phyloP scores from a whole-genome alignment of 2,888 invertebrate genomes.

The Cistogaster globosa region DNA sequence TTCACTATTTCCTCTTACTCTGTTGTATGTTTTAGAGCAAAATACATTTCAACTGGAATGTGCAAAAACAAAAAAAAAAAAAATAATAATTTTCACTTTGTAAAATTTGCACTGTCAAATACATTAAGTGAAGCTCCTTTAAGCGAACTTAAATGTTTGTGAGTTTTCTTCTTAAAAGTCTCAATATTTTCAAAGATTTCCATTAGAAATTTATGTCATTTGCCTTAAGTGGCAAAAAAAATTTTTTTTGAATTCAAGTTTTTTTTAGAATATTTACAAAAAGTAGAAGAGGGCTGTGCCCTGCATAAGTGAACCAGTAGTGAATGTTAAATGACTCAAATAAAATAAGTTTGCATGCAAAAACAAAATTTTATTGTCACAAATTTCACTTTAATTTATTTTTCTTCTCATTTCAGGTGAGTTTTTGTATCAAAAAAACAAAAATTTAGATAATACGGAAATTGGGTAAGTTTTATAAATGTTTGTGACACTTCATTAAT shows the following conservation, averaged over 20 bases:
- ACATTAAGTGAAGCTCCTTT: background rate
- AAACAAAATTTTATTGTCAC: background rate
- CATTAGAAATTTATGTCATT: background rate
- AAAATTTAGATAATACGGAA: background rate
- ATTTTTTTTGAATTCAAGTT: too few species aligned
- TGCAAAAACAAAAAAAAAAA: conserved; percentile 4
- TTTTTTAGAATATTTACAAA: too few species aligned
- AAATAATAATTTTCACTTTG: background rate
- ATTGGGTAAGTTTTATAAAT: background rate
- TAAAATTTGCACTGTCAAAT: background rate
- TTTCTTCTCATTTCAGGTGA: conserved; percentile 31
- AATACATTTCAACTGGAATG: background rate
- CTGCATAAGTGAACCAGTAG: too few species aligned
- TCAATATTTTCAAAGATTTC: background rate
- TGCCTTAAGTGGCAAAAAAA: background rate
- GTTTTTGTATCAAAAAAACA: background rate
- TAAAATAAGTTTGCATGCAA: background rate
- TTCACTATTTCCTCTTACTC: background rate
- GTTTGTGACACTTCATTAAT: background rate
- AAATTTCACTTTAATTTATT: background rate
- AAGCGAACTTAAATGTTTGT: background rate
- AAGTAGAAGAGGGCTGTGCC: background rate
- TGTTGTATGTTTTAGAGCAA: background rate
- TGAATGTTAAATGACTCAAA: background rate
- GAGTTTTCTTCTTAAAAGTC: background rate